Conservation (phyloP, 2,113 vertebrate species). For the Campylorhamphus procurvoides region DNA sequence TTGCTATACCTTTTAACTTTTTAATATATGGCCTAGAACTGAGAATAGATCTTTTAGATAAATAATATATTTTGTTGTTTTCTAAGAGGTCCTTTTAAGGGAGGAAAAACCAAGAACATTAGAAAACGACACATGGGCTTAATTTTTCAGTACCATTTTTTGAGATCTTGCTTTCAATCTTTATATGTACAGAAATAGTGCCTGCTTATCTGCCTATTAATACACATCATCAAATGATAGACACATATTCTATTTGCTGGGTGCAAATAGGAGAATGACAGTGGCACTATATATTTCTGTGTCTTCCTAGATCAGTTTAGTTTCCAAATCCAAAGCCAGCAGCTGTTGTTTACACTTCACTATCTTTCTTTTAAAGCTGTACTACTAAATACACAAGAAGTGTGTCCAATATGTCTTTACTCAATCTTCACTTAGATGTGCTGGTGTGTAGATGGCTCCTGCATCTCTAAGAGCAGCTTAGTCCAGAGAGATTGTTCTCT, state of each 20-base stretch:
- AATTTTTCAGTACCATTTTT: background rate
- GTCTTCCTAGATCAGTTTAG: background rate
- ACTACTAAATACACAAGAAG: background rate
- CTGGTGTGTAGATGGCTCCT: background rate
- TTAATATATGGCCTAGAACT: background rate
- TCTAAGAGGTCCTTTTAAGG: background rate
- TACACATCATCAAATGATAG: background rate
- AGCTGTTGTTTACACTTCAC: constrained; percentile 19
- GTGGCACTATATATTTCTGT: background rate
- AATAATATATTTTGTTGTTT: background rate
- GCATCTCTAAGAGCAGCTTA: constrained; percentile 12
- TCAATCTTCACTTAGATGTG: background rate
- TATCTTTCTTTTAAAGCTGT: background rate
- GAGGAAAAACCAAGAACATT: background rate
- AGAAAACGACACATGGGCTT: background rate
- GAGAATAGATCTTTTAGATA: background rate
- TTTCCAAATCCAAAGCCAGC: background rate
- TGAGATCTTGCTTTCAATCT: background rate
- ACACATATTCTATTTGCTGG: background rate
- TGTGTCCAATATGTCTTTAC: background rate
- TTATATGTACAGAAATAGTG: background rate
- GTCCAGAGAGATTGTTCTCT: background rate
- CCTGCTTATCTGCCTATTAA: background rate
- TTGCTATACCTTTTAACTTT: background rate
- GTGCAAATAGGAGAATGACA: background rate